phyloP scores from a whole-genome alignment of 2,888 invertebrate species.

The Yponomeuta cagnagella region DNA sequence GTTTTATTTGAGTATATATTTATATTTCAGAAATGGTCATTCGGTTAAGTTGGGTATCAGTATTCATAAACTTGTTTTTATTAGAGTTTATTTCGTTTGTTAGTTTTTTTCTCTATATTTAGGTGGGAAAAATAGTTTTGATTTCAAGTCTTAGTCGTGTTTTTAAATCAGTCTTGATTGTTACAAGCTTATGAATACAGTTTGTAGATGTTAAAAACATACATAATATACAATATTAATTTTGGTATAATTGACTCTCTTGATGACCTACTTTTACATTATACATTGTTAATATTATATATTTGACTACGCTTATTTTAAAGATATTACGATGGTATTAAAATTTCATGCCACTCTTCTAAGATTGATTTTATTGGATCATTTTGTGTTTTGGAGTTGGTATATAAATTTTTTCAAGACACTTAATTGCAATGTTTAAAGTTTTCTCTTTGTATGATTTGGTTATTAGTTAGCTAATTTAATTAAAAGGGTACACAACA shows the following conservation, averaged over 20 bases:
- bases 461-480: neutral
- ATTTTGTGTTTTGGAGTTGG: neutral
- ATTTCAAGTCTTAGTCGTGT: neutral
- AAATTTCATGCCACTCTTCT: neutral
- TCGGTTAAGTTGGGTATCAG: neutral
- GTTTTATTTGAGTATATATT: neutral
- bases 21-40: neutral
- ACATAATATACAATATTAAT: neutral
- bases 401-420: neutral
- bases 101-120: neutral
- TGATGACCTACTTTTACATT: neutral
- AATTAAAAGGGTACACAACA: neutral
- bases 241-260: slow-evolving; percentile 10
- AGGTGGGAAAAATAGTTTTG: slow-evolving; percentile 10
- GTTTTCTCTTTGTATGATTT: neutral
- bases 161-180: neutral
- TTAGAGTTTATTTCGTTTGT: neutral
- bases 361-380: neutral
- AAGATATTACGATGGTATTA: neutral
- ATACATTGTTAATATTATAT: slow-evolving; percentile 9
- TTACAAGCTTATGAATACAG: slow-evolving; percentile 1
- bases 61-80: slow-evolving; percentile 2
- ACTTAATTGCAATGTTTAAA: neutral
- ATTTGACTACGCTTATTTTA: slow-evolving; percentile 5
- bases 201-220: neutral